phyloP scores from a whole-genome alignment of 2,888 invertebrate species.

The Aporophyla lueneburgensis region DNA sequence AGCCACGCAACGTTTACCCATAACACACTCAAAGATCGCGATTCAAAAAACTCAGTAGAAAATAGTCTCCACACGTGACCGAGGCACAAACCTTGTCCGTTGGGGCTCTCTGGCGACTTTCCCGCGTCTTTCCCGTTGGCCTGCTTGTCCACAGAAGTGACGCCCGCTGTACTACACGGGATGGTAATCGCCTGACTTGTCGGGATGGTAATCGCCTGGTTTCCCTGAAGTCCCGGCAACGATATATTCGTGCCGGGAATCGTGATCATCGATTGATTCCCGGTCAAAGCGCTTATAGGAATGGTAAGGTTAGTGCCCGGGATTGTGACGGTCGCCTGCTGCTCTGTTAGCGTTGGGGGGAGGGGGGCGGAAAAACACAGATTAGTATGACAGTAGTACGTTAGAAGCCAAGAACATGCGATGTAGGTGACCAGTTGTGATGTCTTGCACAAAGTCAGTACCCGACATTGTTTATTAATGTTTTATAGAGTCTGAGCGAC shows the following conservation, averaged over 20 bases:
- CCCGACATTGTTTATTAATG: constrained; percentile 55
- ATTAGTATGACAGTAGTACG: constrained; percentile 86
- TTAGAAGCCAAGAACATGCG: constrained; percentile 81
- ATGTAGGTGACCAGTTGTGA: constrained; percentile 58
- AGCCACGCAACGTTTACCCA: constrained; percentile 4
- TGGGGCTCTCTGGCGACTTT: constrained; percentile 76
- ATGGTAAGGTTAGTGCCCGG: constrained; percentile 92
- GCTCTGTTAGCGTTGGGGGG: constrained; percentile 84
- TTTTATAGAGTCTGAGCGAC: constrained; percentile 25
- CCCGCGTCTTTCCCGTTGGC: constrained; percentile 88
- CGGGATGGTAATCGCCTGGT: constrained; percentile 66
- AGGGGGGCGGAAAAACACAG: constrained; percentile 81
- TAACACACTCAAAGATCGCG: constrained; percentile 30
- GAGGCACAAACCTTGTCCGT: constrained; percentile 84
- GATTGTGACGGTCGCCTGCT: constrained; percentile 90
- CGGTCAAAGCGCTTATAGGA: constrained; percentile 88
- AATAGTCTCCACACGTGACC: constrained; percentile 61
- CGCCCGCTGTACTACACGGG: constrained; percentile 75
- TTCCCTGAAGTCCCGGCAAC: constrained; percentile 73
- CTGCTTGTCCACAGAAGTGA: constrained; percentile 72
- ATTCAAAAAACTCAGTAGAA: constrained; percentile 40
- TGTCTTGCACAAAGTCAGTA: constrained; percentile 50
- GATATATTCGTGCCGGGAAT: constrained; percentile 90
- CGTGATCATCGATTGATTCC: constrained; percentile 88
- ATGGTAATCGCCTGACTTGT: constrained; percentile 74